Evolutionary conservation across 2,888 invertebrate genomes (phyloP).

Genomic region (Caenorhabditis japonica): DNA sequence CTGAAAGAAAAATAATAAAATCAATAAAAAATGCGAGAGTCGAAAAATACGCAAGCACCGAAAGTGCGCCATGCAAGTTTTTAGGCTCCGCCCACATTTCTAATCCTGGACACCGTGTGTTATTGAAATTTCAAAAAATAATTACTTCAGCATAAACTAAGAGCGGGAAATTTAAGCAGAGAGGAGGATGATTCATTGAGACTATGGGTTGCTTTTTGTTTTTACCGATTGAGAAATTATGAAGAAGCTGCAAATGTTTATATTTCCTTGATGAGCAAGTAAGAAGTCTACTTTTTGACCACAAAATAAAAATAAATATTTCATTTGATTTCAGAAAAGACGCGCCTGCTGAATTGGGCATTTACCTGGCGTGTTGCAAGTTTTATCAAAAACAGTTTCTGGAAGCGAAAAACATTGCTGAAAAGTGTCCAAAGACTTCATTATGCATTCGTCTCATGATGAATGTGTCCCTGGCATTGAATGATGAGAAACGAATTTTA

Average conservation of each 20-base stretch:
- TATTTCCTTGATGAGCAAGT: constrained; percentile 79
- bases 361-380: constrained; percentile 92
- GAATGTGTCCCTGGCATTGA: constrained; percentile 92
- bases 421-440: constrained; percentile 81
- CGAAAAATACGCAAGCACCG: no score
- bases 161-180: constrained; percentile 22
- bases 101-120: no score
- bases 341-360: constrained; percentile 80
- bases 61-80: no score
- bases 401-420: constrained; percentile 82
- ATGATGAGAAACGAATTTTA: constrained; percentile 88
- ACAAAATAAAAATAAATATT: no score
- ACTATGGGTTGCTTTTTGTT: constrained; percentile 93
- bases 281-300: constrained; percentile 69
- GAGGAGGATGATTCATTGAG: constrained; percentile 78
- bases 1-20: no score
- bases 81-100: no score
- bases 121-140: constrained; percentile 17
- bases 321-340: constrained; percentile 17
- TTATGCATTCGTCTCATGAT: constrained; percentile 87
- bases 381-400: constrained; percentile 91
- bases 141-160: constrained; percentile 55
- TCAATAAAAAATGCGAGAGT: no score
- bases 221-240: constrained; percentile 95
- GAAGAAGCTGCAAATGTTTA: constrained; percentile 84